Base-by-base conservation (phyloP, 2,797 vertebrate genomes). In the Acanthurus leucopareius region DNA sequence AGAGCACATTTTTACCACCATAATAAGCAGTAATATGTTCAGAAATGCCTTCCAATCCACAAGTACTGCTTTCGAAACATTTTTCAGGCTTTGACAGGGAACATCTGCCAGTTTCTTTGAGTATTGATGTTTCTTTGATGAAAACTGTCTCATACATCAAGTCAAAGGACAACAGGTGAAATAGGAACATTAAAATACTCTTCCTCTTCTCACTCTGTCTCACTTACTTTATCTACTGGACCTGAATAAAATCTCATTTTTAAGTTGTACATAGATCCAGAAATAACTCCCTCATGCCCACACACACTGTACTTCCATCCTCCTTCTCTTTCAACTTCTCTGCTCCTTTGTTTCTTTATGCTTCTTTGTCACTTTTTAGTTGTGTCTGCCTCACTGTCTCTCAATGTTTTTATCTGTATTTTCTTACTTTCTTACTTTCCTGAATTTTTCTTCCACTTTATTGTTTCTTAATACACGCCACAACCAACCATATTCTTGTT, bases 261-360 rank as follows among this genome's bases (percentile, higher is more conserved):
- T 38, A 47, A 40, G 53, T 52, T 47, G 35, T 64, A n/a, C 10
- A 32, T 32, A 32, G 28, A 56, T 64, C 67, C 58, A 78, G 56
- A 78, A 78, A 85, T 61, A 75, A 65, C 48, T 38, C 20, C 67
- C 75, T 75, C 61, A 10, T 73, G 58, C 59, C 59, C 79, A 79
- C 75, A 70, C 71, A 40, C 4, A 25, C 25, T 69, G 25, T 49
- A 11, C 47, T 51, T 70, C n/a, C 20, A 54, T 63, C 40, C 35
- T 53, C 44, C 1, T 65, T 54, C 16, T 66, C 57, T 38, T 67
- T 57, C 51, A 49, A 57, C 49, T 4, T 45, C 47, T 49, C 40
- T 53, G 35, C 47, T 66, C 17, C 57, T 48, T 61, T 65, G 49
- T 60, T 75, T 80, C 54, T 60, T 48, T 56, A 54, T 57, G 47